phyloP scores from a whole-genome alignment of 2,888 invertebrate species.

The Acrobasis repandana region DNA sequence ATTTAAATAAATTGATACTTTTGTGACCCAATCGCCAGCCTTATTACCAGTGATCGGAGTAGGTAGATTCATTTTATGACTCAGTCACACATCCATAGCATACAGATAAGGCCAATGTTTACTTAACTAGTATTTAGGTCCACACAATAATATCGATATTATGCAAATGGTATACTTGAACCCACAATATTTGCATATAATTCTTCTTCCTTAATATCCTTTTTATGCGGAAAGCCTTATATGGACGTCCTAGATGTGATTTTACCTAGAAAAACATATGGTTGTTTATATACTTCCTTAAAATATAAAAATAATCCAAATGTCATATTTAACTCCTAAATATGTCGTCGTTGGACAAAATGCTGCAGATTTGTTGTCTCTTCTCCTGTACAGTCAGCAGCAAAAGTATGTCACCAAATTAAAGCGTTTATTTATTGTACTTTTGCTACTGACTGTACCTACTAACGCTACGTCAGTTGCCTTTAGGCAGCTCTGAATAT shows the following conservation, averaged over 20 bases:
- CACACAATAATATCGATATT: constrained; percentile 6
- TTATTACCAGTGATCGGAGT: too few relatives aligned
- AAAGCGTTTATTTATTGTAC: too few relatives aligned
- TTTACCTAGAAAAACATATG: neutral
- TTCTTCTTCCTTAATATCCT: neutral
- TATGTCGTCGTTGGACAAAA: too few relatives aligned
- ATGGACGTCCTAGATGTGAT: constrained; percentile 3
- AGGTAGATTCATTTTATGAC: too few relatives aligned
- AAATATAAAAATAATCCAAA: neutral
- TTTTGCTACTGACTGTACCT: too few relatives aligned
- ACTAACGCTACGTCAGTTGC: too few relatives aligned
- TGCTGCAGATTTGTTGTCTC: too few relatives aligned
- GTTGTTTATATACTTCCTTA: neutral
- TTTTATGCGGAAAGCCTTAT: constrained; percentile 13
- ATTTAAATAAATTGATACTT: too few relatives aligned
- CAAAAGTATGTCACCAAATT: too few relatives aligned
- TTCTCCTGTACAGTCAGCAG: too few relatives aligned
- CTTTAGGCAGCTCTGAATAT: too few relatives aligned
- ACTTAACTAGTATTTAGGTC: neutral
- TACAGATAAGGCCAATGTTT: neutral
- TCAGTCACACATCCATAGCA: neutral
- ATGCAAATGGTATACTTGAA: constrained; percentile 1
- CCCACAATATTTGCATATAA: constrained; percentile 13
- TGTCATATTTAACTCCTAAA: neutral
- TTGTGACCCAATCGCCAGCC: too few relatives aligned